Percentiles rank a stretch among this genome's conserved stretches.
Evolutionary conservation across 2,888 invertebrate genomes (phyloP).

Genomic region (Busseola fusca): DNA sequence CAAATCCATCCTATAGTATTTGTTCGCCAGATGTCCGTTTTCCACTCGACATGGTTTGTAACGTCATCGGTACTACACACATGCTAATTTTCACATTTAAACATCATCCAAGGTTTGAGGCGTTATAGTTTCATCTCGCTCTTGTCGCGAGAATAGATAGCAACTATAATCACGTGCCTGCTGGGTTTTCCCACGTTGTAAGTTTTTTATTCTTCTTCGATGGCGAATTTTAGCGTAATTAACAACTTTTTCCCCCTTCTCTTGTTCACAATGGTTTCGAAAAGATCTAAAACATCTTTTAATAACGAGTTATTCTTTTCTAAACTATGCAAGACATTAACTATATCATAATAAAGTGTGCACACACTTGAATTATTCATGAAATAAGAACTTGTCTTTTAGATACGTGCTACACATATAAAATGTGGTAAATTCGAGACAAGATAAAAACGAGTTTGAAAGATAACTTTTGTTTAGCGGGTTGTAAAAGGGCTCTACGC

Average conservation of each 20-base stretch:
- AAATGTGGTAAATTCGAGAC: slow-evolving; percentile 34
- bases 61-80: slow-evolving; percentile 67
- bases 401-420: slow-evolving; percentile 34
- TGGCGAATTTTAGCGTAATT: slow-evolving; percentile 38
- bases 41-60: slow-evolving; percentile 46
- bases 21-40: slow-evolving; percentile 63
- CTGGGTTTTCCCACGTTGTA: slow-evolving; percentile 44
- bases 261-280: slow-evolving; percentile 6
- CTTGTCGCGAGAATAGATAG: slow-evolving; percentile 47
- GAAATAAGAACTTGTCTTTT: slow-evolving; percentile 34
- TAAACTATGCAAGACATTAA: slow-evolving; percentile 2
- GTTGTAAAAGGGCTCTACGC: slow-evolving; percentile 42
- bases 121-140: slow-evolving; percentile 65
- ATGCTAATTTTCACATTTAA: slow-evolving; percentile 78
- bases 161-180: slow-evolving; percentile 44
- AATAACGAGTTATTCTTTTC: slow-evolving; percentile 1
- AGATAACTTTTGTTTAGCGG: slow-evolving; percentile 47
- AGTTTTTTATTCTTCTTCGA: slow-evolving; percentile 29
- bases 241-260: slow-evolving; percentile 16
- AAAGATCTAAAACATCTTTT: slow-evolving; percentile 26
- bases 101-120: slow-evolving; percentile 71
- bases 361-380: slow-evolving; percentile 47
- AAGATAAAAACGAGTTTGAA: slow-evolving; percentile 35
- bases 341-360: slow-evolving; percentile 15
- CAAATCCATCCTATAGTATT: slow-evolving; percentile 26